These are phyloP conservation scores for Sipha flava DNA, from an alignment of 1,140 invertebrate genomes.

Conservation along the genomic window DNA sequence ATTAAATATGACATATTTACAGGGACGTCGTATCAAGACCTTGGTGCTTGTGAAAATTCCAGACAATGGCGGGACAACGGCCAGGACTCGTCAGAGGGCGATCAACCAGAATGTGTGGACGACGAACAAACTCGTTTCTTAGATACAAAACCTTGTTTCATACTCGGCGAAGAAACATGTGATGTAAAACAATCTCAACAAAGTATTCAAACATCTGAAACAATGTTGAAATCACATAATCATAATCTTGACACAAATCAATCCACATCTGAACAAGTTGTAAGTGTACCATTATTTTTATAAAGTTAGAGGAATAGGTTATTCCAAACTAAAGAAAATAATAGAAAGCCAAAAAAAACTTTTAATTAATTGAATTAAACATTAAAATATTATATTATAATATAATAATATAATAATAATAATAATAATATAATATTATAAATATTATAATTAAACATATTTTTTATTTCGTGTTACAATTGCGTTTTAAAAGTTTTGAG, in stretches of 20 bases:
- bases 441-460: too few relatives aligned
- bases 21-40: conserved; percentile 31
- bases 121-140: conserved; percentile 38
- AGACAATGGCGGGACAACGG: conserved; percentile 39
- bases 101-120: conserved; percentile 42
- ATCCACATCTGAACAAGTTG: background rate
- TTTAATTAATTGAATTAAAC: too few relatives aligned
- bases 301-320: too few relatives aligned
- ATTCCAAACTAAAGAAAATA: too few relatives aligned
- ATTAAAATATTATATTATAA: too few relatives aligned
- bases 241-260: background rate
- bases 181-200: background rate
- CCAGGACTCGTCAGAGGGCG: conserved; percentile 44
- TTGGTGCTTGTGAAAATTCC: conserved; percentile 33
- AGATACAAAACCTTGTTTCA: conserved; percentile 42
- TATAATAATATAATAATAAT: too few relatives aligned
- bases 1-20: background rate
- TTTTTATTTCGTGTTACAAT: too few relatives aligned
- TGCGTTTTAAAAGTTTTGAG: too few relatives aligned
- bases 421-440: too few relatives aligned
- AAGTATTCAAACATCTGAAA: background rate
- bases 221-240: background rate
- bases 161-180: conserved; percentile 42
- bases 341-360: too few relatives aligned
- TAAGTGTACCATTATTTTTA: background rate